These are phyloP conservation scores for Abrostola tripartita DNA, from an alignment of 2,888 invertebrate species.

Conservation along the genomic window DNA sequence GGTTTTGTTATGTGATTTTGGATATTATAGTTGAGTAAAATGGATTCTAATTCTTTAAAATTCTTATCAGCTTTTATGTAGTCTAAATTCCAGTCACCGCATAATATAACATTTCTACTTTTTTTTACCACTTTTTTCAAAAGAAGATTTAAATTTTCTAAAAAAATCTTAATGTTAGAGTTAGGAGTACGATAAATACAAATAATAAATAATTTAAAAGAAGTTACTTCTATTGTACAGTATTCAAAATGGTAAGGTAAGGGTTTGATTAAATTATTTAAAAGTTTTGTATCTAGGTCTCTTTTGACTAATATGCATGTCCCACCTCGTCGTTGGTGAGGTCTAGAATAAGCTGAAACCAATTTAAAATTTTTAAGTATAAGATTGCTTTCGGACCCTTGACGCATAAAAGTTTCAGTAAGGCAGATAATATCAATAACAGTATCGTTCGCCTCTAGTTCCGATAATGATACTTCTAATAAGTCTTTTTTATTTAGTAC, in stretches of 20 bases:
- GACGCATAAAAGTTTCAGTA: not conserved
- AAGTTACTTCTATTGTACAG: not conserved
- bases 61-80: not conserved
- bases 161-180: not conserved
- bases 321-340: not conserved
- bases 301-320: not conserved
- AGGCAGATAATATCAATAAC: not conserved
- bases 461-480: not conserved
- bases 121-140: not conserved
- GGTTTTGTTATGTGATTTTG: not conserved
- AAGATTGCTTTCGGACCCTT: not conserved
- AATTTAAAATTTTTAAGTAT: not conserved
- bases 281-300: not conserved
- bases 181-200: not conserved
- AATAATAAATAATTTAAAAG: not conserved
- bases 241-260: not conserved
- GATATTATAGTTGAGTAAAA: not conserved
- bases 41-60: not conserved
- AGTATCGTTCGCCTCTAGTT: not conserved
- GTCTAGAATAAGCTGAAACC: not conserved
- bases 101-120: not conserved
- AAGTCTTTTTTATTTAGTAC: not conserved
- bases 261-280: not conserved
- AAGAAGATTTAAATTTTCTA: not conserved
- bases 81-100: too few relatives aligned